Conservation (phyloP, 2,113 vertebrate species). For the Equus quagga region DNA sequence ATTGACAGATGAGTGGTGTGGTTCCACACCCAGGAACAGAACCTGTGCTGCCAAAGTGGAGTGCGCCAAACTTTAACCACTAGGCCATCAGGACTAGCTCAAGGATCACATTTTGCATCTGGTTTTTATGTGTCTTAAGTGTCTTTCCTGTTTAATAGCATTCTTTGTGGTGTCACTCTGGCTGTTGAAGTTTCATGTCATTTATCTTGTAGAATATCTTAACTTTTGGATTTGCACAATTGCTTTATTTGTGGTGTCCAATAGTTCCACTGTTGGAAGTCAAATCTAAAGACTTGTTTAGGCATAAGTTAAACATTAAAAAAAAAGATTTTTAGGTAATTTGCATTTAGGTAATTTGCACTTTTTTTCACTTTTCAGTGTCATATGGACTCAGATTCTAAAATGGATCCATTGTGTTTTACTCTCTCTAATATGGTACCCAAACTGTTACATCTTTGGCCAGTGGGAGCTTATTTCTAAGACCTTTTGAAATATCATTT, state of each 20-base stretch:
- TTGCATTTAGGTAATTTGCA: background rate
- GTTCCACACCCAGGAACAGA: too few relatives aligned
- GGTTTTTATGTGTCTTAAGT: background rate
- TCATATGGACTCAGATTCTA: background rate
- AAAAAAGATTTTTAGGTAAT: constrained; percentile 21
- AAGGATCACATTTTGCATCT: background rate
- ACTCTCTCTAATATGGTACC: background rate
- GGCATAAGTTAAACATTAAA: background rate
- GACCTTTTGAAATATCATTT: background rate
- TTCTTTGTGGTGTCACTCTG: background rate
- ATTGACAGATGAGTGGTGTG: too few relatives aligned
- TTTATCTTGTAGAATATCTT: background rate
- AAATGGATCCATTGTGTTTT: background rate
- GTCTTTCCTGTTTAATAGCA: background rate
- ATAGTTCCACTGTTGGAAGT: background rate
- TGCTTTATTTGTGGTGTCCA: background rate
- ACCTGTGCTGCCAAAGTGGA: too few relatives aligned
- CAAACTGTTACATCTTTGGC: background rate
- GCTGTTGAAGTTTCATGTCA: background rate
- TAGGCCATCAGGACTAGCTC: too few relatives aligned
- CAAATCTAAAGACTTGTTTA: background rate
- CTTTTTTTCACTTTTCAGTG: background rate
- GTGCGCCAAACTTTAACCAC: too few relatives aligned
- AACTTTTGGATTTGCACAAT: background rate
- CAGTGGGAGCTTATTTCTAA: background rate